phyloP scores from a whole-genome alignment of 2,888 invertebrate species.

The Ectemnius continuus region DNA sequence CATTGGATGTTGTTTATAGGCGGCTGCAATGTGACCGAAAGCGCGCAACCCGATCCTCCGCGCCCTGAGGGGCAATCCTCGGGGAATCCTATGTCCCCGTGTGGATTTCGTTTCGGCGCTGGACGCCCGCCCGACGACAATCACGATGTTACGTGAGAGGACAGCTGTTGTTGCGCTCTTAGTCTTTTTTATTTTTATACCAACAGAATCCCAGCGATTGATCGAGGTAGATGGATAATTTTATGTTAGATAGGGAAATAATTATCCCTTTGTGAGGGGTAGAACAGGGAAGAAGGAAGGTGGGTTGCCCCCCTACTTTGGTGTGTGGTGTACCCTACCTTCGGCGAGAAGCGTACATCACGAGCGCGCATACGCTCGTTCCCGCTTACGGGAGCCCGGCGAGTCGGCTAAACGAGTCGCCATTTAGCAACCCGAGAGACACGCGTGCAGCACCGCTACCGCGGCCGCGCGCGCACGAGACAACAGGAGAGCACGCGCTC shows the following conservation, averaged over 20 bases:
- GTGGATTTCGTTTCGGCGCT: too few relatives aligned
- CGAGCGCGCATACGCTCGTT: slow-evolving; percentile 48
- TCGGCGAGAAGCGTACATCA: background rate
- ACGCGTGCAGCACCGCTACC: slow-evolving; percentile 21
- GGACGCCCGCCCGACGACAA: too few relatives aligned
- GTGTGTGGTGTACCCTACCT: slow-evolving; percentile 34
- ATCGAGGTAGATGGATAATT: too few relatives aligned
- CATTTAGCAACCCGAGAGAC: slow-evolving; percentile 55
- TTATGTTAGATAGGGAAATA: too few relatives aligned
- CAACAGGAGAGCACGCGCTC: background rate
- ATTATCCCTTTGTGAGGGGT: background rate
- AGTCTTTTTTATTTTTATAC: too few relatives aligned
- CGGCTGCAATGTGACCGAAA: too few relatives aligned
- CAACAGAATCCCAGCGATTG: too few relatives aligned
- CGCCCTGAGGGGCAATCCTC: too few relatives aligned
- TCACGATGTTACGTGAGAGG: slow-evolving; percentile 13
- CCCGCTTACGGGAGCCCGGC: slow-evolving; percentile 54
- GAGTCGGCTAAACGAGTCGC: slow-evolving; percentile 57
- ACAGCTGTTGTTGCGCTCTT: slow-evolving; percentile 2
- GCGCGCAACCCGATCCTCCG: too few relatives aligned
- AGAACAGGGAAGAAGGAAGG: slow-evolving; percentile 37
- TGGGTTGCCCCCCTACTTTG: slow-evolving; percentile 35
- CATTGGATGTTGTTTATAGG: too few relatives aligned
- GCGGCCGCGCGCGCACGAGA: background rate
- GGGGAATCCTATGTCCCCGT: too few relatives aligned